These are phyloP conservation scores for Zapus hudsonius DNA, from an alignment of 2,113 vertebrate species.

Conservation along the genomic window DNA sequence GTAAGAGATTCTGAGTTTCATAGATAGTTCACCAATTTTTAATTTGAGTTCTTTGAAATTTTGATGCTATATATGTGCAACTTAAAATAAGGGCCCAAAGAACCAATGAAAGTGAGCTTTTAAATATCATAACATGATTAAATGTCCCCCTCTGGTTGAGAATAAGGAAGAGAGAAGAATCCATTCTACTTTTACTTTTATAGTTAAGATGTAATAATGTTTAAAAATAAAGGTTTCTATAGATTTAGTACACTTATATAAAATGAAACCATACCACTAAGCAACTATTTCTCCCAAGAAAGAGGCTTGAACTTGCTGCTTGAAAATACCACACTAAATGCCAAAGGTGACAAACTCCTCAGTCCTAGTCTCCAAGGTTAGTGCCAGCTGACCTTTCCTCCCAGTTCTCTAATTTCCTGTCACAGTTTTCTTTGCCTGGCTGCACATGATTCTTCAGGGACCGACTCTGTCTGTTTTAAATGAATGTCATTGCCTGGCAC, in stretches of 20 bases:
- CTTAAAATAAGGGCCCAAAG: background rate
- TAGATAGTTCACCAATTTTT: background rate
- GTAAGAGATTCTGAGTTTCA: background rate
- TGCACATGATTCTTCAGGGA: background rate
- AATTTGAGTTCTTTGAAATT: constrained; percentile 23
- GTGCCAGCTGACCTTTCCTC: constrained; percentile 62
- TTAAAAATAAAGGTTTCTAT: background rate
- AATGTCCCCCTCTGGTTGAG: background rate
- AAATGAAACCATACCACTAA: background rate
- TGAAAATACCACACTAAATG: constrained; percentile 77
- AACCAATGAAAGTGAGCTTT: background rate
- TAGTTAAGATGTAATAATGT: background rate
- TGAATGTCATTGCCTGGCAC: background rate
- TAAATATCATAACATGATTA: background rate
- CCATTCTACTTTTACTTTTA: constrained; percentile 15
- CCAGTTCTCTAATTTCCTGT: constrained; percentile 60
- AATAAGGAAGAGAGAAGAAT: background rate
- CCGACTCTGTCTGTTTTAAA: background rate
- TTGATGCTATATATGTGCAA: background rate
- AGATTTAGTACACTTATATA: background rate
- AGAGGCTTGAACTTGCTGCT: constrained; percentile 32
- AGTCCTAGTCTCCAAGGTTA: background rate
- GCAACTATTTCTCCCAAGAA: background rate
- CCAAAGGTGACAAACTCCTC: constrained; percentile 62
- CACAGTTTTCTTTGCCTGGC: background rate